Base-by-base conservation (phyloP, 2,888 invertebrate species). In the Andrena haemorrhoa region DNA sequence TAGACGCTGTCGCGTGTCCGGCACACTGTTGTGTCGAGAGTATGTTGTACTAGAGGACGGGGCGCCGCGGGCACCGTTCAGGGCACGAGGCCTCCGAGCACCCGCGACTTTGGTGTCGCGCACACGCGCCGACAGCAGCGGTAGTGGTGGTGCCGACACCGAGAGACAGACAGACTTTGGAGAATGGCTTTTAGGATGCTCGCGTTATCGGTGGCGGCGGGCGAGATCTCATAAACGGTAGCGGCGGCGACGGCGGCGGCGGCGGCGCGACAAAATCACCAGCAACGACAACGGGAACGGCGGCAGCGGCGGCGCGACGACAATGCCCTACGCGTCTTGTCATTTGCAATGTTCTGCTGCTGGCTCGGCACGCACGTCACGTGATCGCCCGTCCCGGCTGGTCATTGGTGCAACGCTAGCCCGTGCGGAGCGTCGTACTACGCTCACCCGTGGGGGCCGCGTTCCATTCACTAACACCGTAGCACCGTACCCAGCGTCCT, bases 391-490 rank as follows among this genome's bases (percentile, higher is more conserved):
- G 87, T 86, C 86, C 86, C 84, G 86, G 84, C 84, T 86, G 84
- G 85, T 86, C 88, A 89, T 90, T 90, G 90, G 90, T 84, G 83
- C 88, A 82, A 85, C 83, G 83, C 79, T 76, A 73, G 82, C 89
- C 84, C 89, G 84, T 87, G 79, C 56, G 23, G 85, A 89, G 85
- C 88, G 87, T 88, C 86, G 88, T 90, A 92, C 90, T 91, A 92
- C 91, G 91, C 87, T 89, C 86, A 86, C 88, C 87, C 89, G 90
- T 88, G 90, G 89, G 89, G 89, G 87, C 90, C 91, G 92, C 91
- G 92, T 93, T 93, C 93, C 93, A 93, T 93, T 92, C 93, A 93
- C 93, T 90, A 92, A 88, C 91, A 92, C 91, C 88, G 84, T 86
- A 88, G 86, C 88, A 84, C 86, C 88, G 85, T 86, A 87, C 82